phyloP scores from a whole-genome alignment of 2,797 vertebrate species.

The Leptatherina wallacei region DNA sequence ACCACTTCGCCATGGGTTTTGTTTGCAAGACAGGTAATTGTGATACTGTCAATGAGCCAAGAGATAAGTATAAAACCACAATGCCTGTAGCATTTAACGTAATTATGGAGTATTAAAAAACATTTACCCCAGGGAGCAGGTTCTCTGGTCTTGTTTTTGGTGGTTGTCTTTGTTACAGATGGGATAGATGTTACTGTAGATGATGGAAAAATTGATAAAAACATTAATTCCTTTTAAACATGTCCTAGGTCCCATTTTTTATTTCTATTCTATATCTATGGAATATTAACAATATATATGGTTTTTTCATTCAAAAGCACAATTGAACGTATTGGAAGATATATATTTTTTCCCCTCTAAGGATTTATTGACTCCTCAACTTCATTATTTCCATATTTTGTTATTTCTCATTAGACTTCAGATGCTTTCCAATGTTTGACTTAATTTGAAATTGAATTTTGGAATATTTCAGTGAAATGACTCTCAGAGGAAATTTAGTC shows the following conservation, averaged over 20 bases:
- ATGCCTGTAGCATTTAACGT: constrained; percentile 63
- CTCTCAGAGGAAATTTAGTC: constrained; percentile 63
- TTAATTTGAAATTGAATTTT: constrained; percentile 67
- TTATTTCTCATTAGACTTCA: constrained; percentile 68
- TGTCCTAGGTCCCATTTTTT: not conserved
- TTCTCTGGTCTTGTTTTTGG: not conserved
- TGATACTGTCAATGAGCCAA: constrained; percentile 64
- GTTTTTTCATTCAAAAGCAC: constrained; percentile 26
- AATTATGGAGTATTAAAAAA: constrained; percentile 33
- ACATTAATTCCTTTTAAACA: constrained; percentile 9
- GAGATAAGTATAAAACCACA: constrained; percentile 64
- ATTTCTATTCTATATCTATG: constrained; percentile 21
- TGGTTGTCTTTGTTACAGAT: not conserved
- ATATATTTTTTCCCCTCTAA: constrained; percentile 12
- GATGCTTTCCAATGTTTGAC: constrained; percentile 54
- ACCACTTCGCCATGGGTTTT: constrained; percentile 51
- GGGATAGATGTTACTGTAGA: constrained; percentile 29
- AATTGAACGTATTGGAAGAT: constrained; percentile 18
- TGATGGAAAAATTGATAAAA: constrained; percentile 1
- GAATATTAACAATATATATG: constrained; percentile 17
- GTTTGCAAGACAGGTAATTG: constrained; percentile 65
- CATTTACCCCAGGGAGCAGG: constrained; percentile 52
- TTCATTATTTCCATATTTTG: constrained; percentile 51
- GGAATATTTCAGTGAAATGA: constrained; percentile 60
- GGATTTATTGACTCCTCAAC: constrained; percentile 47